Evolutionary conservation across 2,888 invertebrate species (phyloP).

Genomic region (Torymus aiolomorphi): DNA sequence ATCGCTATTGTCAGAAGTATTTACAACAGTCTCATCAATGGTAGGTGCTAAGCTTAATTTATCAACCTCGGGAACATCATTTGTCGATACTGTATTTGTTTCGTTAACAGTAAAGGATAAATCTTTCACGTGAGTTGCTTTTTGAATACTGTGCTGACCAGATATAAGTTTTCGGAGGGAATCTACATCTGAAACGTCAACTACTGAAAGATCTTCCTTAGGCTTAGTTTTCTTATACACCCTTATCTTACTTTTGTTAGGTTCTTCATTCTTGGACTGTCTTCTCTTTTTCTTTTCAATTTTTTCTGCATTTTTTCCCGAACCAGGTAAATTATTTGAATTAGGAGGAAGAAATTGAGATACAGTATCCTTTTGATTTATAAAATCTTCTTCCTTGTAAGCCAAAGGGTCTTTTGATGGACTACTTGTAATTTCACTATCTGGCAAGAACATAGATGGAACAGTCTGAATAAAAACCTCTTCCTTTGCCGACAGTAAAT

Average conservation of each 20-base stretch:
- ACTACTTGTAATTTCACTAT: constrained; percentile 30
- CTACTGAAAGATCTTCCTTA: constrained; percentile 19
- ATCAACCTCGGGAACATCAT: neutral
- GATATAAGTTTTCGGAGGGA: constrained; percentile 40
- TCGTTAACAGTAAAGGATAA: constrained; percentile 5
- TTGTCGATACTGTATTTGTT: neutral
- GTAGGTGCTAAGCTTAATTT: neutral
- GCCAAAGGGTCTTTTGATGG: constrained; percentile 40
- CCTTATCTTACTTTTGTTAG: constrained; percentile 23
- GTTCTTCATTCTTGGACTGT: constrained; percentile 24
- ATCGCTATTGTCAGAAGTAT: constrained; percentile 19
- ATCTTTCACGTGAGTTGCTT: constrained; percentile 16
- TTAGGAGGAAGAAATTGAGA: constrained; percentile 3
- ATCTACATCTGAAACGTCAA: constrained; percentile 52
- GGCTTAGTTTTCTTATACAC: constrained; percentile 40
- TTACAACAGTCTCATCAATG: constrained; percentile 10
- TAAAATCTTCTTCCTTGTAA: constrained; percentile 24
- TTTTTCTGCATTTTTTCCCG: neutral
- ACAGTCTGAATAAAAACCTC: constrained; percentile 41
- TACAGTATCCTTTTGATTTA: constrained; percentile 8
- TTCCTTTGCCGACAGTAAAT: constrained; percentile 12
- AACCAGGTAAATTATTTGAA: neutral
- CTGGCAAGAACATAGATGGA: constrained; percentile 42
- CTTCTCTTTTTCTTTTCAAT: constrained; percentile 44
- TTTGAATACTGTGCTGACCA: constrained; percentile 36